Base-by-base conservation (phyloP, 2,797 vertebrate genomes). In the Jordanella pulchra region DNA sequence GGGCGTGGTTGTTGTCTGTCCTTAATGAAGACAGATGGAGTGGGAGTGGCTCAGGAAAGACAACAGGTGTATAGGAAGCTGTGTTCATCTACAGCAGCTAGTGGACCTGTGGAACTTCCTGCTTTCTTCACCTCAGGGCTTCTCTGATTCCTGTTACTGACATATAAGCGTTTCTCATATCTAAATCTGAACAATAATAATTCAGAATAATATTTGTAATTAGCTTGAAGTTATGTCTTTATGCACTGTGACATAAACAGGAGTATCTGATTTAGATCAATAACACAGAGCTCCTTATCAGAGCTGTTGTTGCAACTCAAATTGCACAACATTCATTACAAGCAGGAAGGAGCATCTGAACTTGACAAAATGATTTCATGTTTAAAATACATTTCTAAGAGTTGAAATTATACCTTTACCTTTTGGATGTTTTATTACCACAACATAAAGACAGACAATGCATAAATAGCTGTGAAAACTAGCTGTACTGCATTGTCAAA, bases 111-210 rank as follows among this genome's bases (percentile, higher is more conserved):
- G 71, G 70, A 79, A 42, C 69, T 54, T 11, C 69, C 67, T 77
- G 71, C 58, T 58, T 67, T 77, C 73, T 45, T n/a, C 53, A 66
- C 88, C 76, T 72, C 65, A 23, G 80, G 87, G 60, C 72, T 27
- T 44, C 10, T 75, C 61, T 30, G 86, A 72, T 54, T 92, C 30
- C 65, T 72, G 81, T 90, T 91, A 81, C 88, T 69, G 71, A 79
- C 60, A 69, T 73, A 64, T 81, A 64, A 67, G 80, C 35, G 65
- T 79, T 84, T 69, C 69, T 70, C 35, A 51, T 47, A 77, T 71
- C 44, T 78, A 78, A 84, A 76, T 86, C 82, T 77, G 56, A 32
- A 76, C 11, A 17, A 27, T 23, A n/a, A n/a, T n/a, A n/a, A n/a
- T n/a, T n/a, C n/a, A 35, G 60, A 69, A 65, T 35, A 45, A 67